Conservation (phyloP, 1,140 invertebrate genomes). For the Sipha flava region DNA sequence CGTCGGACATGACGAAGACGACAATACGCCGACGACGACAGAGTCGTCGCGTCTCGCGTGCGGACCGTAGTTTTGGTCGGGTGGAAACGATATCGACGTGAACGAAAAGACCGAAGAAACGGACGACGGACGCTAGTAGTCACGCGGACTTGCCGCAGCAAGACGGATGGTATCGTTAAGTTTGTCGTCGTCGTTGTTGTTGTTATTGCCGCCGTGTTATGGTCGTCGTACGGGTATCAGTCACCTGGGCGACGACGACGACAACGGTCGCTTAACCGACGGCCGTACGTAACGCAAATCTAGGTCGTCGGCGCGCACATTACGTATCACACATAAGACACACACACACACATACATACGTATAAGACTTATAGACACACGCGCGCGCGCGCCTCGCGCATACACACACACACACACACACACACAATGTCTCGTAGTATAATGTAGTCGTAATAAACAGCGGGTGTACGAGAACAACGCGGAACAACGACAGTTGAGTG, state of each 20-base stretch:
- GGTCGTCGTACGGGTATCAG: not conserved
- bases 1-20: constrained; percentile 4
- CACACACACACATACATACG: not conserved
- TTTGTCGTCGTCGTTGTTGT: not conserved
- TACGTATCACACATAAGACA: not conserved
- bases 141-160: too few relatives aligned
- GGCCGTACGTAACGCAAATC: not conserved
- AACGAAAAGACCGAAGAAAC: not conserved
- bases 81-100: not conserved
- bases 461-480: too few relatives aligned
- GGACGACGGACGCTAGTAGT: not conserved
- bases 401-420: not conserved
- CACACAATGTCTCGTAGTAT: not conserved
- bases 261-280: constrained; percentile 19
- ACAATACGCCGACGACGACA: not conserved
- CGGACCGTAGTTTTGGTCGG: not conserved
- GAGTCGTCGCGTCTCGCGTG: not conserved
- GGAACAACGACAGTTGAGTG: too few relatives aligned
- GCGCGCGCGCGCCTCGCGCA: not conserved
- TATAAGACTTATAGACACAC: not conserved
- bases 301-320: constrained; percentile 21
- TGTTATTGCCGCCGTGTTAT: not conserved
- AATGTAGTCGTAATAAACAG: too few relatives aligned
- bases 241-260: constrained; percentile 3
- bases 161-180: too few relatives aligned